Conservation (phyloP, 2,797 vertebrate genomes). For the Ptychadena robeensis region DNA sequence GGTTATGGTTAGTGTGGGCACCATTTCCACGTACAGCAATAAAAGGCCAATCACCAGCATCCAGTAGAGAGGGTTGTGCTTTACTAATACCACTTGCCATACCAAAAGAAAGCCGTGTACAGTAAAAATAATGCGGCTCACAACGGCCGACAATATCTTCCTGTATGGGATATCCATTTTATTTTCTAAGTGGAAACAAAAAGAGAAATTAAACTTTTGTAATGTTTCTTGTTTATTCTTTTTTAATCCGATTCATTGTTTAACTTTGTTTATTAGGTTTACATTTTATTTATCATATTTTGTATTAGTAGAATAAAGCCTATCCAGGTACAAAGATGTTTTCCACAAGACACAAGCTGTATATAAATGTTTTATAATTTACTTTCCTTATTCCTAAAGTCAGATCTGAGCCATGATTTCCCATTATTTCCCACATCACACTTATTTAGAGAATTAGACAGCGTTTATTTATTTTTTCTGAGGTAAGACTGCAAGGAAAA, state of each 20-base stretch:
- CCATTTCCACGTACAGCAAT: slow-evolving; percentile 77
- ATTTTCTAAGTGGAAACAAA: background rate
- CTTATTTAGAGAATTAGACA: background rate
- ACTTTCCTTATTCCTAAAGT: background rate
- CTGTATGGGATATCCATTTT: slow-evolving; percentile 55
- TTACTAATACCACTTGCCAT: slow-evolving; percentile 75
- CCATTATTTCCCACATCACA: background rate
- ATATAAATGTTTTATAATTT: background rate
- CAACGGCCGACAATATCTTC: slow-evolving; percentile 72
- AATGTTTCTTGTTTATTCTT: background rate
- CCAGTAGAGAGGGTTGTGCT: slow-evolving; percentile 74
- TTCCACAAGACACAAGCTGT: background rate
- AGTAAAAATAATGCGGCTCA: slow-evolving; percentile 77
- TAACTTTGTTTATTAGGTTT: background rate
- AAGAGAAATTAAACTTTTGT: background rate
- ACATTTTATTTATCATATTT: background rate
- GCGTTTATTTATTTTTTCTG: background rate
- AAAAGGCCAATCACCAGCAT: slow-evolving; percentile 75
- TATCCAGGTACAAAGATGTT: background rate
- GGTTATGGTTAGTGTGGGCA: slow-evolving; percentile 75
- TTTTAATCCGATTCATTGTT: background rate
- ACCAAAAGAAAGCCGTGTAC: slow-evolving; percentile 76
- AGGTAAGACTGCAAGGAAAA: background rate
- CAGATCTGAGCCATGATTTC: background rate
- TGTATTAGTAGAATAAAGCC: background rate